Percentiles rank a stretch among this genome's conserved stretches.
phyloP scores from a whole-genome alignment of 92 coral and sea anemone genomes.

The Epizoanthus scotinus region DNA sequence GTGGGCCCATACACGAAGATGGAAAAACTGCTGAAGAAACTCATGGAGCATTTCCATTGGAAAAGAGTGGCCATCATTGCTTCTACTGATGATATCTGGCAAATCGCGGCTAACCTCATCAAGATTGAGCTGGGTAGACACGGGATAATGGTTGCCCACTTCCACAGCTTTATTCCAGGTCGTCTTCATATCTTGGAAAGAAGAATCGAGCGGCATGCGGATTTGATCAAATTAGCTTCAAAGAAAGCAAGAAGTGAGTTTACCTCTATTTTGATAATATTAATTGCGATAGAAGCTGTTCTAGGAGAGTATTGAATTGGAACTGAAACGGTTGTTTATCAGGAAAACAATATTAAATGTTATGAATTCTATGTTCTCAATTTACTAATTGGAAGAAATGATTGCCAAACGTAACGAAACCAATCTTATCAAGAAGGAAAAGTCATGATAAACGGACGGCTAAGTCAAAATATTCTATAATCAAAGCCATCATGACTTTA shows the following conservation, averaged over 20 bases:
- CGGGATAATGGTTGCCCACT: conserved; percentile 72
- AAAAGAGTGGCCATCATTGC: conserved; percentile 87
- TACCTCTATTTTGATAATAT: not conserved
- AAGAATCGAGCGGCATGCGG: conserved; percentile 79
- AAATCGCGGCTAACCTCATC: conserved; percentile 80
- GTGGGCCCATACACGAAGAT: conserved; percentile 89
- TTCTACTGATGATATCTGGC: conserved; percentile 90
- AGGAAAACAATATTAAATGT: too few relatives aligned
- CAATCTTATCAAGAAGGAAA: too few relatives aligned
- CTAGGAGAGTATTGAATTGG: not conserved
- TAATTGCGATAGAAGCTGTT: too few relatives aligned
- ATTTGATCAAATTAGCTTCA: conserved; percentile 69
- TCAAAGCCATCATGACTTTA: too few relatives aligned
- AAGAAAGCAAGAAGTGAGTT: conserved; percentile 75
- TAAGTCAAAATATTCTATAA: too few relatives aligned
- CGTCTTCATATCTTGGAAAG: conserved; percentile 79
- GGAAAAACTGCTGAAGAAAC: conserved; percentile 74
- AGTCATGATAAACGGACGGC: too few relatives aligned
- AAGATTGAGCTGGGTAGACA: conserved; percentile 71
- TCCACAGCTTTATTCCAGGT: conserved; percentile 83
- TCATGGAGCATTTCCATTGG: conserved; percentile 80
- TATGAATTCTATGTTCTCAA: too few relatives aligned
- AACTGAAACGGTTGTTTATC: too few relatives aligned
- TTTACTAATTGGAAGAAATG: too few relatives aligned
- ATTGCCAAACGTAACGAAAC: too few relatives aligned